Conservation (phyloP, 2,888 invertebrate genomes). For the Entomobrya proxima region DNA sequence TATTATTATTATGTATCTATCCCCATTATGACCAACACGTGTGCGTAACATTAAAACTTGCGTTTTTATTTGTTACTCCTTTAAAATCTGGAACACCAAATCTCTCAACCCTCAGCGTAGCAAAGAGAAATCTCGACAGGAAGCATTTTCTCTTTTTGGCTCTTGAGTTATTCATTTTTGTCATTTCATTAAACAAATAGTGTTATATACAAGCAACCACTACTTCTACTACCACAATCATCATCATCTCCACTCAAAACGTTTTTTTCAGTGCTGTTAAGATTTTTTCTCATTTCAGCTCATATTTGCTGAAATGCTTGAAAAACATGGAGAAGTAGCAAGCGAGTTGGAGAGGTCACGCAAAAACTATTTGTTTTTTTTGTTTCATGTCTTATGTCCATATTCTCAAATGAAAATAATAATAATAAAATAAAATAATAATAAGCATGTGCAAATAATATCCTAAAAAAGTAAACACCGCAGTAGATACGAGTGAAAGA, state of each 20-base stretch:
- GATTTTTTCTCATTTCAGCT: not conserved
- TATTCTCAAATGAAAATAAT: not conserved
- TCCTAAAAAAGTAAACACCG: not conserved
- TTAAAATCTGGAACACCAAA: slow-evolving; percentile 22
- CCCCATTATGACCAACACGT: slow-evolving; percentile 6
- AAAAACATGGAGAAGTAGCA: no score
- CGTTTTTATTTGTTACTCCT: not conserved
- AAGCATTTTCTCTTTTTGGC: not conserved
- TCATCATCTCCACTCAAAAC: not conserved
- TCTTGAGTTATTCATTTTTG: slow-evolving; percentile 8
- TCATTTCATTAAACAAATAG: slow-evolving; percentile 20
- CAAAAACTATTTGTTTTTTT: not conserved
- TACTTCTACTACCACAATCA: not conserved
- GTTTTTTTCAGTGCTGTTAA: not conserved
- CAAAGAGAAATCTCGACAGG: not conserved
- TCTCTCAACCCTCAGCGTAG: no score
- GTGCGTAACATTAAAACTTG: not conserved
- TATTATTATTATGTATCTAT: no score
- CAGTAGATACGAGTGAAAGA: no score
- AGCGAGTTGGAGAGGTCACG: no score
- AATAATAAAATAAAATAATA: slow-evolving; percentile 19
- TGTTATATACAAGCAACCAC: not conserved
- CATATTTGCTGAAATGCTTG: not conserved
- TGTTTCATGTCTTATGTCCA: slow-evolving; percentile 6
- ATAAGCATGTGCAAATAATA: slow-evolving; percentile 20